Evolutionary conservation across 2,113 vertebrate species (phyloP).

Genomic region (Chaetura pelagica): DNA sequence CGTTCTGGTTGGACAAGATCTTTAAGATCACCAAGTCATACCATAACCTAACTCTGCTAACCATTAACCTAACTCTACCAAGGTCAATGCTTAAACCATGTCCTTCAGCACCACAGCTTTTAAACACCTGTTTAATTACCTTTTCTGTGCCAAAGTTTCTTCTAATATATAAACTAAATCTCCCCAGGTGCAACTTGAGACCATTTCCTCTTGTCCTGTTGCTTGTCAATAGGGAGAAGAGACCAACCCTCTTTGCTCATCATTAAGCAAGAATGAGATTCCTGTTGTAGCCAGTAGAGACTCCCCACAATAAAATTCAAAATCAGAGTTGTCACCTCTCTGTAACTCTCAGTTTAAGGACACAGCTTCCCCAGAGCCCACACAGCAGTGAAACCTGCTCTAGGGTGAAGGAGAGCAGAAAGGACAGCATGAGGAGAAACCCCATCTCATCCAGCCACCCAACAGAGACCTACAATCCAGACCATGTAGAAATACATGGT

Average conservation of each 20-base stretch:
- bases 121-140: too few species aligned
- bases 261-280: neutral
- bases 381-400: fast-evolving
- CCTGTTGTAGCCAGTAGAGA: neutral
- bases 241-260: neutral
- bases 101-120: too few species aligned
- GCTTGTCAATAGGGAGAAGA: too few species aligned
- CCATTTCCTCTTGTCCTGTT: too few species aligned
- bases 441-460: neutral
- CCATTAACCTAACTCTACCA: too few species aligned
- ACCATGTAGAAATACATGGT: neutral
- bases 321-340: neutral
- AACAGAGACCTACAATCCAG: neutral
- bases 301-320: neutral
- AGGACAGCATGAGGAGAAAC: neutral
- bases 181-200: too few species aligned
- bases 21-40: too few species aligned
- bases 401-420: neutral
- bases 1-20: too few species aligned
- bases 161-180: too few species aligned
- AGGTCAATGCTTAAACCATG: too few species aligned
- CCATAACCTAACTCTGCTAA: too few species aligned
- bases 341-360: neutral
- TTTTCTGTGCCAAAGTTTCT: too few species aligned
- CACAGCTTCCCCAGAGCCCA: neutral